Base-by-base conservation (phyloP, 2,797 vertebrate genomes). In the Danio tinwini region DNA sequence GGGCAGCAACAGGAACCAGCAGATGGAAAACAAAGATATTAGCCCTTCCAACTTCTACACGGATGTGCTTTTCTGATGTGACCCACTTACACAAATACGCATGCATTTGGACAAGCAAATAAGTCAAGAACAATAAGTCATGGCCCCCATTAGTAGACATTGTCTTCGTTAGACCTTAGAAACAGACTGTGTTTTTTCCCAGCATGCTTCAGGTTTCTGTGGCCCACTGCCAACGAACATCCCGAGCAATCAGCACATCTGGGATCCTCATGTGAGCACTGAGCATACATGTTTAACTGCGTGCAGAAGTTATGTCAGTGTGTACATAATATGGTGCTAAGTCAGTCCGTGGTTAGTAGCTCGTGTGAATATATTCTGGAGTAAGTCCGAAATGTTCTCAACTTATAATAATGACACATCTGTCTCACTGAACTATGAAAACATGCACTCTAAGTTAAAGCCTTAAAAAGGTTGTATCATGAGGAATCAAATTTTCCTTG, bases 201-300 rank as follows among this genome's bases (percentile, higher is more conserved):
- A 80, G 71, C 6, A 14, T 79, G 11, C 62, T 79, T 39, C 16
- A 55, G 44, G 37, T 76, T 59, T 79, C 45, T 55, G 49, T 81
- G 78, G 21, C 49, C 16, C 65, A 7, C 40, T 65, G 72, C 74
- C 76, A 85, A 44, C 82, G 63, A 71, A 73, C 58, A 77, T 82
- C 52, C 61, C 49, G 64, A 80, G 40, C 45, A 44, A 82, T 82
- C 81, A 71, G 65, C 77, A 85, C 85, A 86, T 78, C 79, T 86
- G 83, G 62, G 62, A 59, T 72, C 78, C 80, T 78, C 78, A 82
- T 84, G 83, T 16, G 45, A 78, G 63, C 17, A 53, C 45, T 49
- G 14, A 37, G 56, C 59, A 56, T 50, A 45, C 14, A 1, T 64
- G 71, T 61, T 44, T 63, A 61, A 55, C 39, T 47, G 37, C 7